Percentiles rank a stretch among this genome's conserved stretches.
Evolutionary conservation across 2,113 vertebrate genomes (phyloP).

Genomic region (Anguilla japonica): DNA sequence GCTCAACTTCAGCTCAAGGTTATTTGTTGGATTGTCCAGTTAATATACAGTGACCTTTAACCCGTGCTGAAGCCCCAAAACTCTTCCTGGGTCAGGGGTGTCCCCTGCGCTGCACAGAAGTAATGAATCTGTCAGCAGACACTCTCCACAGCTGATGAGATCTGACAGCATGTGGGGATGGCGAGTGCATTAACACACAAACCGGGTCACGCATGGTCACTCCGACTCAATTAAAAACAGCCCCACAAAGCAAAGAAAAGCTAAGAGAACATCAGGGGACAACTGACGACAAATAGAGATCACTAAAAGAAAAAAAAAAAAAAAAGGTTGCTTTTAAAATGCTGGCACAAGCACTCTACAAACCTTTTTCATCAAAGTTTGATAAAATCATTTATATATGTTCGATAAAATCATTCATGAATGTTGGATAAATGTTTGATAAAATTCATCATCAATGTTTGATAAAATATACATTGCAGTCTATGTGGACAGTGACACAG

Average conservation of each 20-base stretch:
- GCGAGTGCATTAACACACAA: slow-evolving; percentile 33
- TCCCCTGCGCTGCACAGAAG: slow-evolving; percentile 27
- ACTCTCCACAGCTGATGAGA: slow-evolving; percentile 48
- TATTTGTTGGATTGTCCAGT: neutral
- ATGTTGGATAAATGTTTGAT: too few relatives aligned
- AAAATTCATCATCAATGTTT: too few relatives aligned
- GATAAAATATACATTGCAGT: too few relatives aligned
- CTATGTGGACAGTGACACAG: too few relatives aligned
- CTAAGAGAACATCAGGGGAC: neutral
- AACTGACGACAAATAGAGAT: neutral
- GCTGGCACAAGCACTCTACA: neutral
- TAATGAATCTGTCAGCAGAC: slow-evolving; percentile 45
- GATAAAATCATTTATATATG: neutral
- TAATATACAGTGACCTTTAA: neutral
- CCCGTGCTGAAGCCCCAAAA: neutral
- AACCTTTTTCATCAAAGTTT: neutral
- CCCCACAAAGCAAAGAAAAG: neutral
- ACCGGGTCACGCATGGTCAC: neutral
- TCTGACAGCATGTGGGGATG: slow-evolving; percentile 32
- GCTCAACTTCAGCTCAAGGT: neutral
- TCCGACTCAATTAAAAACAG: neutral
- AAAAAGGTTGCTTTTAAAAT: neutral
- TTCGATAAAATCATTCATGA: too few relatives aligned
- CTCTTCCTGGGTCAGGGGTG: slow-evolving; percentile 15
- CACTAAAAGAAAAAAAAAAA: too few relatives aligned